Evolutionary conservation across 2,113 vertebrate genomes (phyloP), one percentile per base, ranked within the genome.

Genomic region (Stegostoma tigrinum): DNA sequence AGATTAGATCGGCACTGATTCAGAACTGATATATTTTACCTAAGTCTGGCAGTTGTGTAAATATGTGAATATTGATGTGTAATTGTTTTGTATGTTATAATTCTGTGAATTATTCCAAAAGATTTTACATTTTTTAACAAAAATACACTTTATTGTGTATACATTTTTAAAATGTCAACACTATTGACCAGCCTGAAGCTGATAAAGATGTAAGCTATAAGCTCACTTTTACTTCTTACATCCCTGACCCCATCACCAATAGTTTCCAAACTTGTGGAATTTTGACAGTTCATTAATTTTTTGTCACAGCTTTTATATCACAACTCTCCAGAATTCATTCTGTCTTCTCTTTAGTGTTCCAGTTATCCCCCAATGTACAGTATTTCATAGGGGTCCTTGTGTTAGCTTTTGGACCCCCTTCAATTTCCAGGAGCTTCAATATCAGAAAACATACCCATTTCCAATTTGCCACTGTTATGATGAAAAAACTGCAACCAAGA

Each of bases 1-100:
- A 72, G 66, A n/a, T 67, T 94, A 94, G 66, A 38, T 94, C n/a
- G 70, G 38, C 24, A 52, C 38, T 52, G 42, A 48, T 45, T 95
- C 94, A 70, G 14, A 95, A 95, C 12, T 52, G 42, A 95, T 95
- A 48, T 10, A 70, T 94, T 68, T 67, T 42, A 70, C 38, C 21
- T 34, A 30, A 52, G 24, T 66, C 93, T 70, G 93, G 27, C 94
- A 95, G 67, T 42, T 95, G 12, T 95, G 67, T 95, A 30, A 95
- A 68, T 70, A 48, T 66, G 45, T 27, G 23, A 72, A 48, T 48
- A 45, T 68, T 72, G 66, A 72, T 19, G 38, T 94, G 55, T 61
- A 61, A 87, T 87, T 30, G 55, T 93, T 66, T n/a, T 93, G 64
- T 91, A 66, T 75, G 5, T 12, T 10, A 75, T 2, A 27, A 14